phyloP scores from a whole-genome alignment of 2,797 vertebrate genomes.

The Diplodus puntazzo region DNA sequence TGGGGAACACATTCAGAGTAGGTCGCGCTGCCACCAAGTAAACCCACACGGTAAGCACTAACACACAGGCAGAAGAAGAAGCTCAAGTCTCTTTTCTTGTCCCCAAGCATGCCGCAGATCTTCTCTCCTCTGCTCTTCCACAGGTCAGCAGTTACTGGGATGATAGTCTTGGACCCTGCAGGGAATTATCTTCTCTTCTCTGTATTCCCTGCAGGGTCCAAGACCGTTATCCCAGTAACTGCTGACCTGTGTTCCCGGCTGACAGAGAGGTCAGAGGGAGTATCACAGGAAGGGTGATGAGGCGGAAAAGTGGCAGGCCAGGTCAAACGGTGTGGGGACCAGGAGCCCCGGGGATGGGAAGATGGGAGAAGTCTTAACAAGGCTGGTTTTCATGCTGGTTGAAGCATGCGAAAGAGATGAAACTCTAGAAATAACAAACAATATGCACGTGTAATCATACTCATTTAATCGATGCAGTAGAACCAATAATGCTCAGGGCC shows the following conservation, averaged over 20 bases:
- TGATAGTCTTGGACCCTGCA: constrained; percentile 41
- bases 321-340: constrained; percentile 44
- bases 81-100: constrained; percentile 6
- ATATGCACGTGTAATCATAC: neutral
- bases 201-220: constrained; percentile 19
- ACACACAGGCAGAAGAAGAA: constrained; percentile 47
- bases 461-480: neutral
- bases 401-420: neutral
- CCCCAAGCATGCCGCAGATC: neutral
- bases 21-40: constrained; percentile 52
- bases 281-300: constrained; percentile 60
- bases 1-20: constrained; percentile 71
- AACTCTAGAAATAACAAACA: neutral
- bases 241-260: constrained; percentile 56
- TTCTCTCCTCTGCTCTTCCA: constrained; percentile 1
- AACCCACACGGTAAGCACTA: constrained; percentile 56
- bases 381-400: constrained; percentile 10
- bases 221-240: constrained; percentile 49
- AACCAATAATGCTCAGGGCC: neutral
- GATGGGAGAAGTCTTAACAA: constrained; percentile 16
- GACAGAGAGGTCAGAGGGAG: constrained; percentile 54
- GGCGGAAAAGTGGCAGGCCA: constrained; percentile 58
- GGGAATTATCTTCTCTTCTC: constrained; percentile 5
- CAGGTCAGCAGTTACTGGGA: constrained; percentile 57
- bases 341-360: constrained; percentile 26